Evolutionary conservation across 2,113 vertebrate genomes (phyloP), one percentile per base, ranked within the genome.

Genomic region (Nothocercus julius): DNA sequence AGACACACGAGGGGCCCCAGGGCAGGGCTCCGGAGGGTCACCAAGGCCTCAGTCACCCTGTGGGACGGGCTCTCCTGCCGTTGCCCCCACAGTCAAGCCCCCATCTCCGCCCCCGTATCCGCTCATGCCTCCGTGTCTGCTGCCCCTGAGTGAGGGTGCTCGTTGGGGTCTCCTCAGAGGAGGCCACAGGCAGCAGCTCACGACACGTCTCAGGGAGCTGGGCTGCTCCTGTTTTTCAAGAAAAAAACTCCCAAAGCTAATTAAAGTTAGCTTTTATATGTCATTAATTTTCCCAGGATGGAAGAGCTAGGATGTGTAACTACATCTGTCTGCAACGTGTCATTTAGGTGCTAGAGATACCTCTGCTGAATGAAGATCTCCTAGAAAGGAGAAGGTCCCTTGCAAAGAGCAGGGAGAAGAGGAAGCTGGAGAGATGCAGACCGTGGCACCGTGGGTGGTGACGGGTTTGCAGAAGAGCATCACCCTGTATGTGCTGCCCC

Each of bases 401-500:
- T 0, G 1, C 11, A 8, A 36, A 34, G 22, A 4, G 61, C 15
- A 10, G 19, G 49, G 30, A 24, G 9, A 7, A 32, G 79, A 8
- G 0, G 2, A 32, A 54, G 19, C 20, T 2, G 2, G 17, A 51
- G 54, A 30, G 17, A 27, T 2, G 5, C 2, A 32, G 27, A 7
- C 17, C n/a, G 8, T 3, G 6, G 9, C 5, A 18, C 77, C 59
- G 2, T 38, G 2, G 34, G 8, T 3, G 44, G 1, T 6, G 27
- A 0, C 22, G 28, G 27, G 28, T 32, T 9, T 7, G 0, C 3
- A 1, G 64, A n/a, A n/a, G n/a, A 47, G 61, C 16, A 73, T 16
- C 14, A 2, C 40, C 13, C 0, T 5, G n/a, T n/a, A n/a, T n/a
- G n/a, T n/a, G n/a, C n/a, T n/a, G n/a, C n/a, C n/a, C n/a, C n/a